Evolutionary conservation across 2,797 vertebrate genomes (phyloP), one percentile per base, ranked within the genome.

Genomic region (Poliocrania exsul): DNA sequence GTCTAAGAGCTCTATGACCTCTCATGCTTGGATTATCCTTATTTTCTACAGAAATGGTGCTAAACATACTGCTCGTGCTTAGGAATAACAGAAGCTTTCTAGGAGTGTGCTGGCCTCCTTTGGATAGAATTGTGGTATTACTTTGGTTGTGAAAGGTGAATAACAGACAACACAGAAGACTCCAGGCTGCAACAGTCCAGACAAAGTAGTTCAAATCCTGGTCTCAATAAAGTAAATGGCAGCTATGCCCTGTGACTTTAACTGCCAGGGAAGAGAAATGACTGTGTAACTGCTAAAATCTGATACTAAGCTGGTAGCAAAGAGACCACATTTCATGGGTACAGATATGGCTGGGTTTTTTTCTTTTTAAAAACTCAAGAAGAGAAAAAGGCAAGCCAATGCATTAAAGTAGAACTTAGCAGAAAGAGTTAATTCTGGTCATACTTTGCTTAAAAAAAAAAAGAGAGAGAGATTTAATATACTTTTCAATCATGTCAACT

Each of bases 401-500:
- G 8, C 33, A 56, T 91, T 92, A 77, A 79, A 95, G 40, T 18
- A 38, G 6, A n/a, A 51, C 31, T 49, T 60, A 81, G 70, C 26
- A 53, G 67, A 74, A 92, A 80, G 69, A 87, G 80, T 95, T n/a
- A 73, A 53, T 31, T 89, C 25, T 10, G 9, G 14, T 60, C 19
- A 49, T 92, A 65, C 20, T 74, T 80, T 58, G 13, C 62, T 81
- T 91, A 3, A 35, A 70, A 90, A 38, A 44, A 74, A 29, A 11
- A 10, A 21, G 51, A 65, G 13, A 74, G 12, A 50, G 37, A 86
- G 29, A 80, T 93, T 92, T 95, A 92, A 95, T 96, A 92, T 94
- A 83, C 75, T 93, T 95, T 96, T 94, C 78, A 71, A 54, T 97
- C 96, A 87, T 31, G 60, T 97, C 95, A 95, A 75, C 70, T 82